Evolutionary conservation across 2,797 vertebrate genomes (phyloP).

Genomic region (Agapornis canus): DNA sequence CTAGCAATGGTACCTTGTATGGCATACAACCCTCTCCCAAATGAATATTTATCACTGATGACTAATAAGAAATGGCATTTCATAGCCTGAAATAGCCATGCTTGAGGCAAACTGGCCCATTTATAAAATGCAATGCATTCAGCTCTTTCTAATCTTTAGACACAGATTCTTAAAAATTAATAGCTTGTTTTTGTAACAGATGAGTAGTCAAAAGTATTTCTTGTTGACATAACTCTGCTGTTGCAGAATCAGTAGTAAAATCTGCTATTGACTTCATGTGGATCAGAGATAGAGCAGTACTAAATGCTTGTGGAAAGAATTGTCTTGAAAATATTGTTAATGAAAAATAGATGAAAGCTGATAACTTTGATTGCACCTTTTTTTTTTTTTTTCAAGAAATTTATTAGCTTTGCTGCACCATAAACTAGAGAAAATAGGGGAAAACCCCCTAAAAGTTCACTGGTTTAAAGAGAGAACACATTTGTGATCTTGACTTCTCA

Average conservation of each 20-base stretch:
- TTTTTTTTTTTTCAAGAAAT: background rate
- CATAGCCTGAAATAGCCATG: background rate
- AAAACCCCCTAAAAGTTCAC: background rate
- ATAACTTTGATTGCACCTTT: background rate
- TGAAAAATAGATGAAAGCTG: background rate
- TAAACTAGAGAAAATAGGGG: background rate
- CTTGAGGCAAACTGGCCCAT: background rate
- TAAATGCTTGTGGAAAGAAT: background rate
- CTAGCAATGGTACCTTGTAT: background rate
- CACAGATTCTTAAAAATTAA: background rate
- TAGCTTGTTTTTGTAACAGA: background rate
- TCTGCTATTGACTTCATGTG: background rate
- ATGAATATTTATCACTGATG: background rate
- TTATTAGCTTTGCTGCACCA: background rate
- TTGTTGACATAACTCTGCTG: background rate
- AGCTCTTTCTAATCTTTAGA: background rate
- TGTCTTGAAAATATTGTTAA: background rate
- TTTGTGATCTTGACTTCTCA: background rate
- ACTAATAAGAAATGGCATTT: background rate
- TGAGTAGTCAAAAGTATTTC: background rate
- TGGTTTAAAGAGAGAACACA: background rate
- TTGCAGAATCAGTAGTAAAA: background rate
- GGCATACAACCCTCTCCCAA: background rate
- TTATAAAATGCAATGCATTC: background rate
- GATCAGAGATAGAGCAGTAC: background rate